A percentile compares a stretch with the other conserved stretches of the same genome.
These are phyloP conservation scores for Lycodopsis pacificus DNA, from an alignment of 2,797 vertebrate genomes.

Conservation along the genomic window DNA sequence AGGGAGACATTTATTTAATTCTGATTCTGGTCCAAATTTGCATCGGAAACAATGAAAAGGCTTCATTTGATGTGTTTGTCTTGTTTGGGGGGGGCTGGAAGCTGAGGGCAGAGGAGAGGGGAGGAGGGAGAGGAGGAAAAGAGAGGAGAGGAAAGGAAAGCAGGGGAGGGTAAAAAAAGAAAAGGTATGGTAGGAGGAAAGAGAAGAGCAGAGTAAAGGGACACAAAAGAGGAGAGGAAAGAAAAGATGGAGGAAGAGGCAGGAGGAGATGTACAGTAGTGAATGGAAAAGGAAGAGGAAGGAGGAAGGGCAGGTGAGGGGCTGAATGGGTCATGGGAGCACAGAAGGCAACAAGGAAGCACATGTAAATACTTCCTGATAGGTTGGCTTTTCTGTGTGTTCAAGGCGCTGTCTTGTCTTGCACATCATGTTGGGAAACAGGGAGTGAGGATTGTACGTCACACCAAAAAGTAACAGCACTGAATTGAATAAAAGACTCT, in stretches of 20 bases:
- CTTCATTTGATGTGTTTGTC: slow-evolving; percentile 81
- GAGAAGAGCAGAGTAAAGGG: background rate
- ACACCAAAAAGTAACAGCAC: background rate
- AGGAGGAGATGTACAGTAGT: background rate
- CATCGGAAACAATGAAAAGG: slow-evolving; percentile 79
- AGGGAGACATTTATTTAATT: slow-evolving; percentile 80
- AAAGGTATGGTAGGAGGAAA: background rate
- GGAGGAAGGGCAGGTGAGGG: background rate
- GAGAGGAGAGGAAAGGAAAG: background rate
- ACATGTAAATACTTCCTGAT: background rate
- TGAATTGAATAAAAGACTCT: slow-evolving; percentile 1
- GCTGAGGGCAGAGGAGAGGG: slow-evolving; percentile 15
- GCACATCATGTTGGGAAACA: no score
- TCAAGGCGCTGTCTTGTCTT: background rate
- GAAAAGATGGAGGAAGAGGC: background rate
- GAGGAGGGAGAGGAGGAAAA: background rate
- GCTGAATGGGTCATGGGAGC: background rate
- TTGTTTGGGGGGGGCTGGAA: slow-evolving; percentile 70
- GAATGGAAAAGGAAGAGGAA: background rate
- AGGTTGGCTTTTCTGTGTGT: background rate
- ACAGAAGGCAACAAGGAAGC: background rate
- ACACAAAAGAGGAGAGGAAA: background rate
- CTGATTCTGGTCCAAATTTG: slow-evolving; percentile 80
- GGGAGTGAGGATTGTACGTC: background rate
- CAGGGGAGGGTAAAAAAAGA: background rate